Evolutionary conservation across 1,140 invertebrate species (phyloP), one percentile per base, ranked within the genome.

Genomic region (Drosophila punjabiensis): DNA sequence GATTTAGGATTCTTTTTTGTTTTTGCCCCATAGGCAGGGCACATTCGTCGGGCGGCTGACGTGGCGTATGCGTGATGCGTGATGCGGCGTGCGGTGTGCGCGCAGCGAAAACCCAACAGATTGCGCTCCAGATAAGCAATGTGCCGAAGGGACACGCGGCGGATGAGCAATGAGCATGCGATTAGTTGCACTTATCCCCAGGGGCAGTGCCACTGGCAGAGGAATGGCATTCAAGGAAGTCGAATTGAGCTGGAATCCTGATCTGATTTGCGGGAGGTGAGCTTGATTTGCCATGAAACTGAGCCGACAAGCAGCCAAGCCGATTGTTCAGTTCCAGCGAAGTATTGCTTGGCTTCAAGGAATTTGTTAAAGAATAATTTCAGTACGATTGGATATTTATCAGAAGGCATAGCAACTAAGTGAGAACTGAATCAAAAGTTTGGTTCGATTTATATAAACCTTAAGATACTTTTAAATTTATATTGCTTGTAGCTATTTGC

Each of bases 91-190:
- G 64, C 61, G 43, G 20, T 69, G 64, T 68, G 43, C 41, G 41
- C 37, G 11, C 20, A 18, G 13, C 24, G 60, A 28, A 56, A 63
- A 28, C 55, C 56, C 50, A 50, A 28, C 71, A 61, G 73, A 73
- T 81, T 71, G 53, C 65, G 65, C 52, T 79, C 50, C 65, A 62
- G 58, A 79, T 79, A 79, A 79, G 59, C 66, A 61, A 70, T 47
- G 59, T 62, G 76, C 37, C 52, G 52, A 33, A 35, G 59, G 76
- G 52, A 58, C 45, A 53, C 45, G 65, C 41, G 58, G 58, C 50
- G 59, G 76, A 79, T 79, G 76, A 79, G 76, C 65, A 79, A 79
- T 78, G 76, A 79, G 76, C 76, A 62, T 79, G 76, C 76, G 76
- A 79, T 79, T 79, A 79, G 76, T 63, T 79, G 75, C 65, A 79